These are phyloP conservation scores for Raja brachyura DNA, from an alignment of 2,113 vertebrate species.

Conservation along the genomic window DNA sequence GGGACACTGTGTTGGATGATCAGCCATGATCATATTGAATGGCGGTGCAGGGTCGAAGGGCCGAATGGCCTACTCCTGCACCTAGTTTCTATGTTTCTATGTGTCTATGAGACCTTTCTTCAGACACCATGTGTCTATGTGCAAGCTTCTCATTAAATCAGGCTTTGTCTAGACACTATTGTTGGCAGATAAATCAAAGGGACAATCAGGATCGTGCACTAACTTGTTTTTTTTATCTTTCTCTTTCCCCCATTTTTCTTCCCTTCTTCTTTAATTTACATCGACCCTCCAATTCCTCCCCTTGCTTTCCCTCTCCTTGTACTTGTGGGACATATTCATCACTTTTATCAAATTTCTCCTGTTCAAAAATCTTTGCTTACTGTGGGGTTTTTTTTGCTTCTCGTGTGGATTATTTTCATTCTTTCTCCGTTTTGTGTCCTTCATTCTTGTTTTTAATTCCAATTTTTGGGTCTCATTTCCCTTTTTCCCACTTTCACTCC, in stretches of 20 bases:
- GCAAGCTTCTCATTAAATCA: not conserved
- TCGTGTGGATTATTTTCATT: not conserved
- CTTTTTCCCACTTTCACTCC: not conserved
- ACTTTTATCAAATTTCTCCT: not conserved
- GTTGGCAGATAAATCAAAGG: not conserved
- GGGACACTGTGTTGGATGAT: no score
- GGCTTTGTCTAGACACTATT: slow-evolving; percentile 6
- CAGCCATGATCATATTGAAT: no score
- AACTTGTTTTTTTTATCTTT: not conserved
- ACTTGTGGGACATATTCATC: no score
- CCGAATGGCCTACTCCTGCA: no score
- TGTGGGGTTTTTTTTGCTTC: not conserved
- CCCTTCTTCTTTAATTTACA: not conserved
- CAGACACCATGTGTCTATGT: not conserved
- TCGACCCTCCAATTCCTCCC: not conserved
- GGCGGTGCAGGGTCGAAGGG: no score
- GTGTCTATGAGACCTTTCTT: no score
- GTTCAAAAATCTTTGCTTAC: not conserved
- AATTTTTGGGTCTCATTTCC: not conserved
- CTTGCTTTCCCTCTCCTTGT: not conserved
- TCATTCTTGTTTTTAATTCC: not conserved
- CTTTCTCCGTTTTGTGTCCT: not conserved
- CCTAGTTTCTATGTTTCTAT: no score
- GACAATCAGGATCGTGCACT: not conserved
- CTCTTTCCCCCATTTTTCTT: not conserved